Evolutionary conservation across 2,888 invertebrate genomes (phyloP).

Genomic region (Odontomyia ornata): DNA sequence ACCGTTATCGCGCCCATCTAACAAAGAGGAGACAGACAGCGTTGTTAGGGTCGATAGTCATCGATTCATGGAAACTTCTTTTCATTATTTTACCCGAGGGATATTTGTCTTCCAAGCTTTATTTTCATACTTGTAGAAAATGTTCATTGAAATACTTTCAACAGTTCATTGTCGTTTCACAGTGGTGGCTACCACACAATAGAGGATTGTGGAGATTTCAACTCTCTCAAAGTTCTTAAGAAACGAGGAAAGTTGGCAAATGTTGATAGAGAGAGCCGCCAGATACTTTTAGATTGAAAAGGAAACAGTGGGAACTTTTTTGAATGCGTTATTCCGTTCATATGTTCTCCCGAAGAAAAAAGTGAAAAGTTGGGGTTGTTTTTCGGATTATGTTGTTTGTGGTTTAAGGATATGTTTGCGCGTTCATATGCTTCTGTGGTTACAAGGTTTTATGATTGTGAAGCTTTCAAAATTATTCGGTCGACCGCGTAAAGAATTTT

Average conservation of each 20-base stretch:
- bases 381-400: too few relatives aligned
- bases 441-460: background rate
- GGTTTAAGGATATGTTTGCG: too few relatives aligned
- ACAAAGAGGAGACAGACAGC: background rate
- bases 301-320: too few relatives aligned
- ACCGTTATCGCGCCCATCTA: background rate
- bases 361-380: too few relatives aligned
- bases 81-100: slow-evolving; percentile 33
- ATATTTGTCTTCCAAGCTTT: slow-evolving; percentile 12
- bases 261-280: background rate
- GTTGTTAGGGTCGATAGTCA: slow-evolving; percentile 23
- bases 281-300: too few relatives aligned
- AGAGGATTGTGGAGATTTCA: background rate
- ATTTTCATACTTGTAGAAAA: slow-evolving; percentile 29
- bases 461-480: background rate
- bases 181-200: background rate
- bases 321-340: too few relatives aligned
- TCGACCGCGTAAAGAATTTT: background rate
- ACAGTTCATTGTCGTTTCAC: slow-evolving; percentile 25
- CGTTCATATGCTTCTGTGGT: too few relatives aligned
- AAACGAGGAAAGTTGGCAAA: background rate
- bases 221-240: background rate
- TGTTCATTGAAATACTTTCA: slow-evolving; percentile 26
- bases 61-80: slow-evolving; percentile 28
- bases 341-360: too few relatives aligned